Evolutionary conservation across 2,888 invertebrate species (phyloP).

Genomic region (Agrilus cyanescens): DNA sequence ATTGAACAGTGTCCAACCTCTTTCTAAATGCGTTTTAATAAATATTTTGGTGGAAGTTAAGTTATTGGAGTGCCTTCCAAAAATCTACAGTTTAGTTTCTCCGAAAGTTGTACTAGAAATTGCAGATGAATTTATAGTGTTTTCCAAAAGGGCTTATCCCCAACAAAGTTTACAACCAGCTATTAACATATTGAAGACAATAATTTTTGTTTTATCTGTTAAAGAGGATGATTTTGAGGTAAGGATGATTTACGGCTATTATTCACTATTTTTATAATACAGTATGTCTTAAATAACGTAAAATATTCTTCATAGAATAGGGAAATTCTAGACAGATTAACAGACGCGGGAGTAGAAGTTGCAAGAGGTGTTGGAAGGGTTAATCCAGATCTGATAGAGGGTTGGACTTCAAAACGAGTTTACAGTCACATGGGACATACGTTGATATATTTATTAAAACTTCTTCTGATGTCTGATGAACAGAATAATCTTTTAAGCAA

Average conservation of each 20-base stretch:
- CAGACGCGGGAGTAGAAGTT: conserved; percentile 19
- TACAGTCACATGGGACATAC: conserved; percentile 27
- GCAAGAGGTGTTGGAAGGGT: conserved; percentile 21
- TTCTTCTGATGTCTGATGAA: conserved; percentile 18
- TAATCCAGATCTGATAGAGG: conserved; percentile 18
- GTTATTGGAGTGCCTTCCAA: conserved; percentile 11
- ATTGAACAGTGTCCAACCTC: conserved; percentile 22
- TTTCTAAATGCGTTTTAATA: conserved; percentile 27
- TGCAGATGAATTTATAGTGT: conserved; percentile 20
- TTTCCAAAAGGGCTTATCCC: conserved; percentile 21
- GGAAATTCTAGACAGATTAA: conserved; percentile 17
- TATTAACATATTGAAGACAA: conserved; percentile 15
- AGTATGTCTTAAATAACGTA: background rate
- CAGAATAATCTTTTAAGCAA: conserved; percentile 15
- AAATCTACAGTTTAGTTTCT: conserved; percentile 9
- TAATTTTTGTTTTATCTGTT: conserved; percentile 7
- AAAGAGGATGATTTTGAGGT: conserved; percentile 7
- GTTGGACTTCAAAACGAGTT: conserved; percentile 18
- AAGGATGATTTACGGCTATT: background rate
- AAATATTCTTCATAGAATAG: conserved; percentile 16
- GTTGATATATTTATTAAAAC: conserved; percentile 22
- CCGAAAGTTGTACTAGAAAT: conserved; percentile 9
- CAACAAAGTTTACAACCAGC: conserved; percentile 17
- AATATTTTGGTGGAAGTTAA: conserved; percentile 14
- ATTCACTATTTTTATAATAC: conserved; percentile 2